Evolutionary conservation across 2,113 vertebrate genomes (phyloP).

Genomic region (Brienomyrus longianalis): DNA sequence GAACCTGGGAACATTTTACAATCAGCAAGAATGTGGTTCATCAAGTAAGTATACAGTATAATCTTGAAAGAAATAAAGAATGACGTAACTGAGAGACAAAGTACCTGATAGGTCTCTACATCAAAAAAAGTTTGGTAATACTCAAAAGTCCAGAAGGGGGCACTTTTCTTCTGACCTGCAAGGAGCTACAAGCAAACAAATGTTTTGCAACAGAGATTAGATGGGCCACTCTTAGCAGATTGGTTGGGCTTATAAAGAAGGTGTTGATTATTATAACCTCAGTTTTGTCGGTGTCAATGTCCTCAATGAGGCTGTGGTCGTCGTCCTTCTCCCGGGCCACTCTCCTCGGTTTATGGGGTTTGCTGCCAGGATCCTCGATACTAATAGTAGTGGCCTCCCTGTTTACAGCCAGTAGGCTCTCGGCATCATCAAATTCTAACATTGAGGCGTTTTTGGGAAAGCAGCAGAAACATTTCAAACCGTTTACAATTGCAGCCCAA

Average conservation of each 20-base stretch:
- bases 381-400: constrained; percentile 70
- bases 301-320: constrained; percentile 65
- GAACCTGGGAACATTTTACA: constrained; percentile 63
- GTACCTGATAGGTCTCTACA: constrained; percentile 85
- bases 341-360: constrained; percentile 50
- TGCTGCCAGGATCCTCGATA: constrained; percentile 63
- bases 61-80: background rate
- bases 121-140: constrained; percentile 94
- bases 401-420: constrained; percentile 56
- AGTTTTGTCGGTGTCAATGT: constrained; percentile 72
- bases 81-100: background rate
- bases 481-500: background rate
- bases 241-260: background rate
- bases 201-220: background rate
- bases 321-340: constrained; percentile 45
- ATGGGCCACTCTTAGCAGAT: background rate
- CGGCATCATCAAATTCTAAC: constrained; percentile 80
- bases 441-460: background rate
- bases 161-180: constrained; percentile 78
- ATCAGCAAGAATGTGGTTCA: background rate
- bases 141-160: constrained; percentile 94
- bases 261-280: constrained; percentile 60
- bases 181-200: constrained; percentile 66
- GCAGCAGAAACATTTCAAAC: background rate
- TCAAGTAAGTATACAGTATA: background rate